Percentiles rank a stretch among this genome's conserved stretches.
These are phyloP conservation scores for Camponotus vicinus DNA, from an alignment of 1,140 invertebrate species.

Conservation along the genomic window DNA sequence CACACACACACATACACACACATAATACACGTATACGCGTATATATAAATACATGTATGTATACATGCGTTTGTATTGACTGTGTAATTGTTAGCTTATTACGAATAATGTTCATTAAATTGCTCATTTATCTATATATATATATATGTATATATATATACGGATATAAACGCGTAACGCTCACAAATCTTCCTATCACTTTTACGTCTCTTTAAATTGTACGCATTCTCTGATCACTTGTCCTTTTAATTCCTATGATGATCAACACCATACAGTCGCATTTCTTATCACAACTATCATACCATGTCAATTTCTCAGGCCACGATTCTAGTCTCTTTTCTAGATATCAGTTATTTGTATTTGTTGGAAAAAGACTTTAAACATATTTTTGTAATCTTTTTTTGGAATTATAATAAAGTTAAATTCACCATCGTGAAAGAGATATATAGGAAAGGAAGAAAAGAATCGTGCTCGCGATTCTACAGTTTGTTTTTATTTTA, in stretches of 20 bases:
- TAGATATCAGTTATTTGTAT: slow-evolving; percentile 13
- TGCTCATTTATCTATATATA: slow-evolving; percentile 27
- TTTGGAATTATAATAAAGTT: background rate
- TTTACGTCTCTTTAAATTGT: slow-evolving; percentile 30
- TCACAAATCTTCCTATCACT: slow-evolving; percentile 36
- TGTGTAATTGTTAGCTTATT: slow-evolving; percentile 32
- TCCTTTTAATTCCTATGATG: slow-evolving; percentile 56
- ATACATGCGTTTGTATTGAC: slow-evolving; percentile 3
- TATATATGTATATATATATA: slow-evolving; percentile 62
- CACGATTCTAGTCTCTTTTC: slow-evolving; percentile 63
- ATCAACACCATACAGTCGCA: slow-evolving; percentile 52
- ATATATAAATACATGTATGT: slow-evolving; percentile 15
- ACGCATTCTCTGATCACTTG: slow-evolving; percentile 28
- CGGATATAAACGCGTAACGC: slow-evolving; percentile 59
- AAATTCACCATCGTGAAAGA: background rate
- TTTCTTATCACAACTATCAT: slow-evolving; percentile 51
- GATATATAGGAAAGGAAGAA: slow-evolving; percentile 44
- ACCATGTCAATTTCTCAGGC: slow-evolving; percentile 36
- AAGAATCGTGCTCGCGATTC: slow-evolving; percentile 44
- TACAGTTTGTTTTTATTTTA: slow-evolving; percentile 66
- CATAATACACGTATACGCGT: slow-evolving; percentile 10
- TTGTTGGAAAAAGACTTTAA: background rate
- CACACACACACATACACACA: background rate
- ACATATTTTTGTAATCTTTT: background rate
- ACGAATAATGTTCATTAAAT: background rate